Evolutionary conservation across 1,140 invertebrate species (phyloP).

Genomic region (Achroia grisella): DNA sequence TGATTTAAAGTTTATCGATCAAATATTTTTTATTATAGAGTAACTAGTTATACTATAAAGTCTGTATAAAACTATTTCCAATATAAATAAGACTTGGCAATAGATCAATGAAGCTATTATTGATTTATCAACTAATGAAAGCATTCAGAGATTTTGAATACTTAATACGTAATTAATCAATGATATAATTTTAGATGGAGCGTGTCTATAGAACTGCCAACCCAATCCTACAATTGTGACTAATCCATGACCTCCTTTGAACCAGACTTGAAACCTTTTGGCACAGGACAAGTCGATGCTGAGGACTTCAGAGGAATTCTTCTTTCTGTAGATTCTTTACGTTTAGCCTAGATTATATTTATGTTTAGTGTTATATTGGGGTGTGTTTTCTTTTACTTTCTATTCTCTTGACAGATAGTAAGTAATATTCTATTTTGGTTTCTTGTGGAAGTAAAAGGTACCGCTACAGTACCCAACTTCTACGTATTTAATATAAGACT

Average conservation of each 20-base stretch:
- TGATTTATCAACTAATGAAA: no score
- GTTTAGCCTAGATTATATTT: constrained; percentile 18
- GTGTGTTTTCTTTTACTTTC: background rate
- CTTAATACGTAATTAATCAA: no score
- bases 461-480: constrained; percentile 33
- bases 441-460: constrained; percentile 26
- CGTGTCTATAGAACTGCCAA: constrained; percentile 19
- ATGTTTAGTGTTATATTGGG: constrained; percentile 20
- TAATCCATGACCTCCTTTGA: constrained; percentile 20
- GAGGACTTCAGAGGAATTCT: background rate
- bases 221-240: constrained; percentile 18
- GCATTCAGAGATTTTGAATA: no score
- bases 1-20: no score
- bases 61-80: constrained; percentile 17
- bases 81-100: background rate
- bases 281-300: constrained; percentile 60
- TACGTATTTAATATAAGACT: background rate
- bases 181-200: constrained; percentile 10
- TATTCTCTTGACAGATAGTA: no score
- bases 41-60: no score
- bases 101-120: no score
- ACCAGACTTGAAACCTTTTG: constrained; percentile 63
- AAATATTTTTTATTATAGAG: no score
- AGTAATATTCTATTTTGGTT: background rate
- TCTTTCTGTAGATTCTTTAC: background rate